Percentiles rank a stretch among this genome's conserved stretches.
Evolutionary conservation across 2,888 invertebrate species (phyloP).

Genomic region (Tridacna gigas): DNA sequence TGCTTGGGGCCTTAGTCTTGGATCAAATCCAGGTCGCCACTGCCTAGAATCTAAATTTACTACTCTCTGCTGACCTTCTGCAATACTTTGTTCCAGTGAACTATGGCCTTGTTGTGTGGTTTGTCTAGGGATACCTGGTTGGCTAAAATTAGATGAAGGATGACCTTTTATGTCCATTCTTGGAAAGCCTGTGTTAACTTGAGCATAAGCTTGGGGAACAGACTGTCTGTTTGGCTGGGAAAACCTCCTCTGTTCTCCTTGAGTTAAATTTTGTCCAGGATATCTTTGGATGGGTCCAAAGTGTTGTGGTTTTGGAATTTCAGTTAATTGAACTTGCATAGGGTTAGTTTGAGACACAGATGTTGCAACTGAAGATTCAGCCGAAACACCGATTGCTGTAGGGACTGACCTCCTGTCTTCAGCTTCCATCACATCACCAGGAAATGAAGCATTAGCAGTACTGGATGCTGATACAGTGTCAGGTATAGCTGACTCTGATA

Average conservation of each 20-base stretch:
- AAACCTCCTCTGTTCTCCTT: slow-evolving; percentile 25
- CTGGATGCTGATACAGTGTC: not conserved
- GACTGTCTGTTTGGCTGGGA: slow-evolving; percentile 23
- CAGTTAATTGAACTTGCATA: slow-evolving; percentile 29
- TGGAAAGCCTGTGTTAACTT: slow-evolving; percentile 10
- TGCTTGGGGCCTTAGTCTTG: slow-evolving; percentile 26
- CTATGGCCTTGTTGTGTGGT: not conserved
- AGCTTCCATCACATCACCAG: not conserved
- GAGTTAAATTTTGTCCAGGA: slow-evolving; percentile 20
- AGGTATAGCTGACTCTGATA: not conserved
- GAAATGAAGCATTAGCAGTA: not conserved
- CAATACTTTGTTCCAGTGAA: not conserved
- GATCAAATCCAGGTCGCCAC: slow-evolving; percentile 16
- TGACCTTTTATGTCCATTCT: slow-evolving; percentile 29
- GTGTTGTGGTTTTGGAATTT: slow-evolving; percentile 58
- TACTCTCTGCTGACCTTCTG: slow-evolving; percentile 3
- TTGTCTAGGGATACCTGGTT: slow-evolving; percentile 18
- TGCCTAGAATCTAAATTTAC: not conserved
- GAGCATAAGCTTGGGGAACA: slow-evolving; percentile 22
- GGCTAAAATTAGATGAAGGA: not conserved
- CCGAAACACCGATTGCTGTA: not conserved
- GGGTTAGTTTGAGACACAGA: not conserved
- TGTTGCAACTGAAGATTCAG: not conserved
- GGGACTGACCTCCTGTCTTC: not conserved
- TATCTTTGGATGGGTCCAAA: slow-evolving; percentile 44